Evolutionary conservation across 2,888 invertebrate genomes (phyloP).

Genomic region (Catocala sponsa): DNA sequence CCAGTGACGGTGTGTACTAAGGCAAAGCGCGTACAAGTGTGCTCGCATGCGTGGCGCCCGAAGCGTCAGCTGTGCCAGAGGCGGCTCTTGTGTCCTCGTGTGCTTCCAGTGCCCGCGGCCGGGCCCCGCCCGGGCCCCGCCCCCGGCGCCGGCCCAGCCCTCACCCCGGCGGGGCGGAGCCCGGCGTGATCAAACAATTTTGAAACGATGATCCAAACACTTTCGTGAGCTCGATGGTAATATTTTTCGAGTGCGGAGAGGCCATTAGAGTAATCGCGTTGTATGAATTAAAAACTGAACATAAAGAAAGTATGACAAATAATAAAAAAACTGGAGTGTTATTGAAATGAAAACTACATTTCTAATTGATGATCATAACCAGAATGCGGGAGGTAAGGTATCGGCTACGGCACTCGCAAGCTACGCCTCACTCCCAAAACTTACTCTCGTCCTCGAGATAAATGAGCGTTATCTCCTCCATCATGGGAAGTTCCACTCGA

Average conservation of each 20-base stretch:
- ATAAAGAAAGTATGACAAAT: conserved; percentile 81
- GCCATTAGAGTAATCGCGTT: conserved; percentile 83
- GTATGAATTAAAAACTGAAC: conserved; percentile 81
- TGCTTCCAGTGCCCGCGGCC: conserved; percentile 82
- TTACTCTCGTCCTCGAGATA: conserved; percentile 96
- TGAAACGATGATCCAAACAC: conserved; percentile 70
- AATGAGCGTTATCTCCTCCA: conserved; percentile 97
- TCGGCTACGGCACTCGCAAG: conserved; percentile 90
- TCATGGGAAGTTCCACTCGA: conserved; percentile 97
- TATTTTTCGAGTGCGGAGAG: conserved; percentile 79
- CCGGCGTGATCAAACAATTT: conserved; percentile 58
- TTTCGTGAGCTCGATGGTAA: conserved; percentile 76
- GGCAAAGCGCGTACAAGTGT: conserved; percentile 64
- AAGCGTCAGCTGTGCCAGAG: conserved; percentile 63
- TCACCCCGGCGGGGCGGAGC: conserved; percentile 24
- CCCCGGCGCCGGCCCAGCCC: conserved; percentile 27
- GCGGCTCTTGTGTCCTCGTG: conserved; percentile 77
- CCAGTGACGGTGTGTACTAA: conserved; percentile 61
- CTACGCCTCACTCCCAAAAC: conserved; percentile 90
- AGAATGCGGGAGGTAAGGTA: conserved; percentile 89
- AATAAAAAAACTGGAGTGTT: conserved; percentile 85
- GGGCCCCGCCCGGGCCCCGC: conserved; percentile 11
- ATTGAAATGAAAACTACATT: conserved; percentile 87
- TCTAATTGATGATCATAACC: conserved; percentile 89
- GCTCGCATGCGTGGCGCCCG: conserved; percentile 56